phyloP scores from a whole-genome alignment of 1,140 invertebrate species.

The Leptinotarsa undecemlineata region DNA sequence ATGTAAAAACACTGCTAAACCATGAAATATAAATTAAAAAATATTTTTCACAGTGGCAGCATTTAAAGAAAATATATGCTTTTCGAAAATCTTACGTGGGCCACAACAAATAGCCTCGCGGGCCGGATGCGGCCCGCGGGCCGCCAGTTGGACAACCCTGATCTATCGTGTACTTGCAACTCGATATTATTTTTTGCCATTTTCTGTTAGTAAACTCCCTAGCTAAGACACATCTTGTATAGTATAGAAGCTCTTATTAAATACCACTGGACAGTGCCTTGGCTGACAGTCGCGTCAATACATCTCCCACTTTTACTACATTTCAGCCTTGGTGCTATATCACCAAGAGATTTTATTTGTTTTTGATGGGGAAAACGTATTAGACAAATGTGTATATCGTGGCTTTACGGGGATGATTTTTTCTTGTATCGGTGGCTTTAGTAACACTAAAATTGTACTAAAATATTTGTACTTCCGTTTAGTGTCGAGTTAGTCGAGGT shows the following conservation, averaged over 20 bases:
- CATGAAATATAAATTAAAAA: too few relatives aligned
- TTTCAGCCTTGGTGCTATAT: conserved; percentile 25
- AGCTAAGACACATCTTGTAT: conserved; percentile 4
- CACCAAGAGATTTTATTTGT: conserved; percentile 27
- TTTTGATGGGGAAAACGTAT: conserved; percentile 31
- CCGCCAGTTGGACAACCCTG: too few relatives aligned
- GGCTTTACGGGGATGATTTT: conserved; percentile 30
- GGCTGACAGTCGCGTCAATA: conserved; percentile 21
- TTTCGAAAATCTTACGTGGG: too few relatives aligned
- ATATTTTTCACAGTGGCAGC: too few relatives aligned
- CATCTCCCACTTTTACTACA: conserved; percentile 28
- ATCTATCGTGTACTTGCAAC: too few relatives aligned
- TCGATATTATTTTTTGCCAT: background rate
- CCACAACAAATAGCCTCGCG: too few relatives aligned
- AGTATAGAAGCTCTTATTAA: conserved; percentile 23
- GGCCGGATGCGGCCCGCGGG: too few relatives aligned
- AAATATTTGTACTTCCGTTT: conserved; percentile 24
- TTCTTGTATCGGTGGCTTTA: conserved; percentile 31
- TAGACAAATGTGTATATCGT: conserved; percentile 27
- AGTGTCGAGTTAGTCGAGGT: background rate
- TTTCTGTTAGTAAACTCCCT: conserved; percentile 5
- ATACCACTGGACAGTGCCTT: conserved; percentile 21
- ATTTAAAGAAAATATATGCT: too few relatives aligned
- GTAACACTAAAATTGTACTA: conserved; percentile 30
- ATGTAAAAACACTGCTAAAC: too few relatives aligned